These are phyloP conservation scores for Steatornis caripensis DNA, from an alignment of 2,113 vertebrate species.

Conservation along the genomic window DNA sequence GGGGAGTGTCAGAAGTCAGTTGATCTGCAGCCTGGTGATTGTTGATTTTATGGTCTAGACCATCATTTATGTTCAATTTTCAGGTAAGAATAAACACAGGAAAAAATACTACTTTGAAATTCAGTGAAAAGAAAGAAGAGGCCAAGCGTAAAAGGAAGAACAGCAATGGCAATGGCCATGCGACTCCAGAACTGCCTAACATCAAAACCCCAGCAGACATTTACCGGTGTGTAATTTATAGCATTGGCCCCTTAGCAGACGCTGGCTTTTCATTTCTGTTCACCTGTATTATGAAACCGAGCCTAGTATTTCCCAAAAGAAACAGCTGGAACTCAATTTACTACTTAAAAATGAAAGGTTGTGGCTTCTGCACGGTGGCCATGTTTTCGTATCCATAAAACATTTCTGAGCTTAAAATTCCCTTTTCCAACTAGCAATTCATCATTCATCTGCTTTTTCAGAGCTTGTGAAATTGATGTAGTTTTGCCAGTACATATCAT, in stretches of 20 bases:
- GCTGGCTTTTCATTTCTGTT: not conserved
- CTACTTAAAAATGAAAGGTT: not conserved
- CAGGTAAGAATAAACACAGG: constrained; percentile 98
- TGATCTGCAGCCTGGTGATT: not conserved
- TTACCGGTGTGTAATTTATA: constrained; percentile 79
- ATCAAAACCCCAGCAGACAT: constrained; percentile 90
- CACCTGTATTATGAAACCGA: not conserved
- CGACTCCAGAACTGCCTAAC: constrained; percentile 79
- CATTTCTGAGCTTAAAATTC: not conserved
- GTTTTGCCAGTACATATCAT: not conserved
- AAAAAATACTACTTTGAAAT: constrained; percentile 95
- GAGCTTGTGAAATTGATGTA: not conserved
- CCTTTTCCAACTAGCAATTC: not conserved
- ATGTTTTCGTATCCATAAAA: not conserved
- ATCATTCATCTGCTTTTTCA: not conserved
- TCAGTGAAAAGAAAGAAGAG: constrained; percentile 93
- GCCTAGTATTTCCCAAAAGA: not conserved
- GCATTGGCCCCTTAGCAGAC: not conserved
- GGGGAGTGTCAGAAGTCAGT: not conserved
- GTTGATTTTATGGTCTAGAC: constrained; percentile 22
- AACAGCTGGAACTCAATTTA: not conserved
- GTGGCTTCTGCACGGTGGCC: not conserved
- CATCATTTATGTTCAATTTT: constrained; percentile 39
- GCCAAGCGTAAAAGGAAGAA: constrained; percentile 91
- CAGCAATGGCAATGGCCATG: constrained; percentile 77